Conservation (phyloP, 2,888 invertebrate genomes). For the Philaethria dido region DNA sequence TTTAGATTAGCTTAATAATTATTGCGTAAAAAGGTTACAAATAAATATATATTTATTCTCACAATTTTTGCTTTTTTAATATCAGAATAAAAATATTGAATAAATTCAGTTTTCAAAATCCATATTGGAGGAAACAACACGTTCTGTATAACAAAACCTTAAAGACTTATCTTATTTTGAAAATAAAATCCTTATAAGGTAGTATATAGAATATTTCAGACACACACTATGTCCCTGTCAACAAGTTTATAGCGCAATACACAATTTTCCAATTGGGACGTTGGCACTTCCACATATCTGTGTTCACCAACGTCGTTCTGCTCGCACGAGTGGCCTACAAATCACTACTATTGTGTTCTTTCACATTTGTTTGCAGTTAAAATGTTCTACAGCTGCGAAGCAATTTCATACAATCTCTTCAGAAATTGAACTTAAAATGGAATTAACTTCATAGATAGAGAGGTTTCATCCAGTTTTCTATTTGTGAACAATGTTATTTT, state of each 20-base stretch:
- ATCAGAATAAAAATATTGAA: too few relatives aligned
- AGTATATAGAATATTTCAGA: slow-evolving; percentile 15
- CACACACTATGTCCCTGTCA: slow-evolving; percentile 54
- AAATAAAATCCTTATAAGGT: background rate
- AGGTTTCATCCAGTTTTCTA: slow-evolving; percentile 24
- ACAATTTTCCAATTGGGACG: slow-evolving; percentile 63
- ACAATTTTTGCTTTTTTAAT: too few relatives aligned
- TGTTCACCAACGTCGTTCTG: slow-evolving; percentile 40
- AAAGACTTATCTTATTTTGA: slow-evolving; percentile 7
- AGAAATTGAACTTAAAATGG: slow-evolving; percentile 37
- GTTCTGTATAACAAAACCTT: background rate
- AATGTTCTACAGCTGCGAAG: slow-evolving; percentile 37
- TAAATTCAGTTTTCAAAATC: background rate
- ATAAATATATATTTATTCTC: too few relatives aligned
- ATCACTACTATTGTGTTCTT: slow-evolving; percentile 56
- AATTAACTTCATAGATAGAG: slow-evolving; percentile 33
- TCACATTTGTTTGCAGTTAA: slow-evolving; percentile 52
- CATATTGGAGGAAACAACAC: background rate
- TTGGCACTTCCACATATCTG: slow-evolving; percentile 57
- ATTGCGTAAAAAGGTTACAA: too few relatives aligned
- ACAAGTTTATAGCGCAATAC: slow-evolving; percentile 60
- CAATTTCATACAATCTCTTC: slow-evolving; percentile 36
- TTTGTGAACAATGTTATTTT: background rate
- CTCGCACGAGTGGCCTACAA: slow-evolving; percentile 50
- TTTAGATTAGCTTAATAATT: too few relatives aligned